Conservation (phyloP, 2,113 vertebrate genomes). For the Odocoileus hemionus region DNA sequence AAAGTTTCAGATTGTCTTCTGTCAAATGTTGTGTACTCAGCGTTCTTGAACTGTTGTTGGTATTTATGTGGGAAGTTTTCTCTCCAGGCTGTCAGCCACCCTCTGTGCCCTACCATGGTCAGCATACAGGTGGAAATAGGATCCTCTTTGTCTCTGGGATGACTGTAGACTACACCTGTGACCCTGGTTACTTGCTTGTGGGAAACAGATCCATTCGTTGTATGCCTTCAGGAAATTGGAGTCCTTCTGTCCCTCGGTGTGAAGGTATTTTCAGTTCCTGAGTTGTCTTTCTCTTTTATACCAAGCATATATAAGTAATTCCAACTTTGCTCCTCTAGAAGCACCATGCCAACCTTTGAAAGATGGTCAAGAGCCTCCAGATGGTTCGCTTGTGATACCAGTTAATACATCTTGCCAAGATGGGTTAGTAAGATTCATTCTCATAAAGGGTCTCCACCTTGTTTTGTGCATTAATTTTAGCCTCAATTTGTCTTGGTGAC, state of each 20-base stretch:
- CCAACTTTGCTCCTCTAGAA: slow-evolving; percentile 30
- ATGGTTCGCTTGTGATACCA: neutral
- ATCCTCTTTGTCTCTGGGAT: slow-evolving; percentile 35
- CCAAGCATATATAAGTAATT: neutral
- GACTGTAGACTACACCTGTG: slow-evolving; percentile 60
- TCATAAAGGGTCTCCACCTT: neutral
- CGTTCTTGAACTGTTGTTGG: neutral
- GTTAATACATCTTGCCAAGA: slow-evolving; percentile 36
- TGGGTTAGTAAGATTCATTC: slow-evolving; percentile 53
- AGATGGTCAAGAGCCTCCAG: neutral
- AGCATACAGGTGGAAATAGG: neutral
- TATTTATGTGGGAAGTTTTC: slow-evolving; percentile 35
- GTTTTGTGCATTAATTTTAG: neutral
- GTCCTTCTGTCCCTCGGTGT: slow-evolving; percentile 21
- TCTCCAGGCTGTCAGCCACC: slow-evolving; percentile 64
- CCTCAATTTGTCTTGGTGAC: neutral
- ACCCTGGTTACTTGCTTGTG: slow-evolving; percentile 56
- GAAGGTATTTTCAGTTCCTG: slow-evolving; percentile 59
- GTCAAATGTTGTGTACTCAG: neutral
- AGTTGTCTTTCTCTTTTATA: neutral
- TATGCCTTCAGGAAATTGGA: slow-evolving; percentile 65
- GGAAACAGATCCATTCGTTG: slow-evolving; percentile 58
- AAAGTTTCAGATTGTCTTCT: neutral
- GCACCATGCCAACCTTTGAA: slow-evolving; percentile 15
- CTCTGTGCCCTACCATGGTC: slow-evolving; percentile 22